Evolutionary conservation across 2,797 vertebrate genomes (phyloP), one percentile per base, ranked within the genome.

Genomic region (Sebastolobus alascanus): DNA sequence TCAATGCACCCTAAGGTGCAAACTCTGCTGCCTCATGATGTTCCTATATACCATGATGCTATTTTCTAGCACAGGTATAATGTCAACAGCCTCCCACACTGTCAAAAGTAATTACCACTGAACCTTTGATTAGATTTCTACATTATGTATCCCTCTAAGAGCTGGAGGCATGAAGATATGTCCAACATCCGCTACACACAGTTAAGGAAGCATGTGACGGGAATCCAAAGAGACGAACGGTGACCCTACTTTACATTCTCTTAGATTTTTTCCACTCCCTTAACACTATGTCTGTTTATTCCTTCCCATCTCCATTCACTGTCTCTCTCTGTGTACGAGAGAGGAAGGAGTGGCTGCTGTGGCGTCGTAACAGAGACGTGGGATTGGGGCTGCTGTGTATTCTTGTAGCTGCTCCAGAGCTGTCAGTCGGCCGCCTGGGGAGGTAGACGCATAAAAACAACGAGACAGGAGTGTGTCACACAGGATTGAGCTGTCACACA

Each of bases 401-500:
- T 83, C 83, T 55, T 80, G 46, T 70, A 37, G 63, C 80, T 85
- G 50, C 79, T 85, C 75, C 52, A 52, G 59, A 89, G 75, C 90
- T 93, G 91, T 93, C 93, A 93, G 22, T 20, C n/a, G 4, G 52
- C 69, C 37, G 90, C 76, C 73, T 31, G 54, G 68, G 70, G 86
- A 87, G 75, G 80, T 38, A 81, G 64, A 80, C 25, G 0, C 60
- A 83, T 80, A 81, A 88, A 81, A 89, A 90, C 86, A 87, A 90
- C 50, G 68, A 87, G 87, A 89, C 82, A 78, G 84, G 75, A 86
- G 86, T 74, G 68, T 79, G 89, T 87, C 93, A 85, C 75, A 63
- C 52, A 83, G 88, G 87, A 93, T 92, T 90, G 87, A 94, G 90
- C 89, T 91, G 92, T 95, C 93, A 90, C 71, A 82, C 88, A 66